A percentile compares a stretch with the other conserved stretches of the same genome.
Evolutionary conservation across 2,888 invertebrate genomes (phyloP).

Genomic region (Diplazon laetatorius): DNA sequence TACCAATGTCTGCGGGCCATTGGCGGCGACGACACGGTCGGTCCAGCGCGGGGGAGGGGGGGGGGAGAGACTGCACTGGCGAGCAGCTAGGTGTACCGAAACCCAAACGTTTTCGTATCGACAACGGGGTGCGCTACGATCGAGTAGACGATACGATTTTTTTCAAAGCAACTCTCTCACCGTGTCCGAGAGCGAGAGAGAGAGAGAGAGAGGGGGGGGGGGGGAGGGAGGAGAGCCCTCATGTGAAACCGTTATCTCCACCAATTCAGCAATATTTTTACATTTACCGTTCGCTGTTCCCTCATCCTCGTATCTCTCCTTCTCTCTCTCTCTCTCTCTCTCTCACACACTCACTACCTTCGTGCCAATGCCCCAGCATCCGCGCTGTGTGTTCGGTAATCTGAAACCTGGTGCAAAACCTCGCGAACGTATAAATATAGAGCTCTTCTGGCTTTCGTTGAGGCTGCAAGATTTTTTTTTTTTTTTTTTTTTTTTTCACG

Average conservation of each 20-base stretch:
- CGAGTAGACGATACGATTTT: slow-evolving; percentile 75
- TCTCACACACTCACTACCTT: slow-evolving; percentile 44
- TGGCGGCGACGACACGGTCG: slow-evolving; percentile 38
- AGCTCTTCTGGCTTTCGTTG: slow-evolving; percentile 66
- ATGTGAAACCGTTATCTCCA: slow-evolving; percentile 79
- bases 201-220: background rate
- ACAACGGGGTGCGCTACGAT: slow-evolving; percentile 65
- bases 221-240: slow-evolving; percentile 66
- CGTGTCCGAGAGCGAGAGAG: slow-evolving; percentile 57
- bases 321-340: slow-evolving; percentile 47
- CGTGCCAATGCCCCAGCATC: slow-evolving; percentile 36
- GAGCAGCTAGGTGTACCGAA: slow-evolving; percentile 66
- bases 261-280: slow-evolving; percentile 81
- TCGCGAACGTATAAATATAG: slow-evolving; percentile 76
- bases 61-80: background rate
- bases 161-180: slow-evolving; percentile 77
- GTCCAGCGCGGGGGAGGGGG: background rate
- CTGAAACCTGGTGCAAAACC: slow-evolving; percentile 76
- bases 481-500: slow-evolving; percentile 36
- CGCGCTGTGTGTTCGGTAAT: slow-evolving; percentile 70
- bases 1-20: slow-evolving; percentile 60
- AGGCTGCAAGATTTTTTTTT: slow-evolving; percentile 45
- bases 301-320: slow-evolving; percentile 53
- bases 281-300: slow-evolving; percentile 72
- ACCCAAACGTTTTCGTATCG: slow-evolving; percentile 77